Conservation (phyloP, 2,113 vertebrate genomes). For the Rostratula benghalensis region DNA sequence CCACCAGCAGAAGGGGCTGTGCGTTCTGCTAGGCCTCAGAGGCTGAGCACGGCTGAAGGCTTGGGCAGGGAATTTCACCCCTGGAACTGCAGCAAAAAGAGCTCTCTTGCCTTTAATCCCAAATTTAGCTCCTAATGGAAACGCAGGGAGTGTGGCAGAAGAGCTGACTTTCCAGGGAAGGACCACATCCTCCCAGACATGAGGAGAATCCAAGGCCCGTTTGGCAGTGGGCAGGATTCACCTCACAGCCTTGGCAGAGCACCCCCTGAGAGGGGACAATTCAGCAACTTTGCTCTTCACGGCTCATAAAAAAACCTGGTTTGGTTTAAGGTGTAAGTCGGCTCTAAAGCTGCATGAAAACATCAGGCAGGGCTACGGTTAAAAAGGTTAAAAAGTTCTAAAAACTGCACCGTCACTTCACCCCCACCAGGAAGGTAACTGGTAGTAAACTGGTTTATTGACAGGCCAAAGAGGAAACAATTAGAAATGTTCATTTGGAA, state of each 20-base stretch:
- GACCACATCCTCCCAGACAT: background rate
- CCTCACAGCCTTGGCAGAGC: background rate
- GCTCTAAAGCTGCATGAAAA: background rate
- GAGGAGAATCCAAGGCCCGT: background rate
- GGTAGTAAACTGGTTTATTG: background rate
- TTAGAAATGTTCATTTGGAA: constrained; percentile 3
- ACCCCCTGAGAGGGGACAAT: background rate
- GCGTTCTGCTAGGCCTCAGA: background rate
- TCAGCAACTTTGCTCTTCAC: background rate
- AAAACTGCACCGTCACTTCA: no score
- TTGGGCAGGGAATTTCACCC: background rate
- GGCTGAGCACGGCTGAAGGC: background rate
- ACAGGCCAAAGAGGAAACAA: constrained; percentile 13
- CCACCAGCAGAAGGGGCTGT: background rate
- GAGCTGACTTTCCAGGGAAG: background rate
- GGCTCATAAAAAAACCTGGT: background rate
- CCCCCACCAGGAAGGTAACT: background rate
- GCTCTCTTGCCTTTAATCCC: background rate
- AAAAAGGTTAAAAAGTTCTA: no score
- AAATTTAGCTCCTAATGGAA: background rate
- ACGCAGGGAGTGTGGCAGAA: background rate
- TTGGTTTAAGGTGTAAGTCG: background rate
- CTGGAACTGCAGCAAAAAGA: background rate
- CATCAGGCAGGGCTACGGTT: background rate
- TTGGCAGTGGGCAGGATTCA: background rate